Base-by-base conservation (phyloP, 2,797 vertebrate genomes). In the Arctocebus calabarensis region DNA sequence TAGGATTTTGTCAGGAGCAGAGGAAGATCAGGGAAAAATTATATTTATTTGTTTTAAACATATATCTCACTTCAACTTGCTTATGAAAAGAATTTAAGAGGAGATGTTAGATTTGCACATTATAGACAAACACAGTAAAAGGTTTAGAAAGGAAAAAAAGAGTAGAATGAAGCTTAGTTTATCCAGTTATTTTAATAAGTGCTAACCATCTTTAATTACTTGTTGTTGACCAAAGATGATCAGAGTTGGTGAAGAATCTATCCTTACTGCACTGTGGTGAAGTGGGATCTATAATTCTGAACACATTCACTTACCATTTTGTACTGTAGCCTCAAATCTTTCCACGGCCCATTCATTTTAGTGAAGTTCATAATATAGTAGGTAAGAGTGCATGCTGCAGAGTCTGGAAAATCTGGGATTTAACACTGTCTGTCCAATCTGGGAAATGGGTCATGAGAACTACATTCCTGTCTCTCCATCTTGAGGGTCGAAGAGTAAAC, bases 111-210 rank as follows among this genome's bases (percentile, higher is more conserved):
- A 3, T 32, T 77, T 37, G 27, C 7, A 68, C 23, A 22, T 45
- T 62, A 17, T 43, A 91, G 25, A 79, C 25, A 74, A 10, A 55
- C 16, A 74, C 17, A 25, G 59, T 34, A 25, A 93, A 82, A 87
- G 1, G 5, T 68, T 82, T 85, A 40, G 70, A 59, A 78, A 74
- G 86, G 48, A 90, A 84, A 84, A 87, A 59, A 52, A 77, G 2
- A 82, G 57, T 57, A 37, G 22, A 82, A 73, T 57, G 25, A 75
- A 9, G 13, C 9, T 70, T 2, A n/a, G 12, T 61, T 71, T 85
- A 52, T n/a, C 94, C 73, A 68, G 79, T 66, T 81, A 91, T n/a
- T 91, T 82, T 81, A 85, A 64, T 52, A 17, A 29, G 77, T 90
- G 1, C 55, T 85, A 74, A 84, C 62, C 64, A 64, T 20, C 29